These are phyloP conservation scores for Thamnaconus septentrionalis DNA, from an alignment of 2,113 vertebrate species.

Conservation along the genomic window DNA sequence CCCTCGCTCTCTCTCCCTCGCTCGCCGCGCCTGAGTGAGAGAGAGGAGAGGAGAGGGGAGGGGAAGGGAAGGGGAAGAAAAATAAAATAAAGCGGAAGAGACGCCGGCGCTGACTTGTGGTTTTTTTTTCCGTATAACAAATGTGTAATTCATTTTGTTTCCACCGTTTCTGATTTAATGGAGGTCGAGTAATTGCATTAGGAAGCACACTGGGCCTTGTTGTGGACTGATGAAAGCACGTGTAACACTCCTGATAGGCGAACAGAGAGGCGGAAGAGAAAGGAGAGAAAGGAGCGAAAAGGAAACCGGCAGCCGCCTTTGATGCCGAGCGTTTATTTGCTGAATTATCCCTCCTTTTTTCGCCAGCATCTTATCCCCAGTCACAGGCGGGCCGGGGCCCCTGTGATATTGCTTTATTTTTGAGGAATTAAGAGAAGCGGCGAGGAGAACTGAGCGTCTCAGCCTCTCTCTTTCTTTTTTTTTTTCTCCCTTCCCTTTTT, in stretches of 20 bases:
- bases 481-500: no score
- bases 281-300: conserved; percentile 50
- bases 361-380: conserved; percentile 73
- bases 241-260: conserved; percentile 76
- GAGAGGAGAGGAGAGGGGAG: no score
- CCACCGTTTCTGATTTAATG: conserved; percentile 77
- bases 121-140: conserved; percentile 58
- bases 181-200: conserved; percentile 77
- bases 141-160: conserved; percentile 75
- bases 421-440: conserved; percentile 79
- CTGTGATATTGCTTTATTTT: conserved; percentile 77
- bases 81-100: conserved; percentile 41
- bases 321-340: conserved; percentile 73
- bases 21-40: no score
- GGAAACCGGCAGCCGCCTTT: conserved; percentile 56
- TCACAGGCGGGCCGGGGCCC: conserved; percentile 68
- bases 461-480: no score
- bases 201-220: conserved; percentile 72
- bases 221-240: conserved; percentile 77
- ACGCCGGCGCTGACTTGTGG: conserved; percentile 64
- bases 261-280: conserved; percentile 56
- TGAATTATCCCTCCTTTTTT: conserved; percentile 72
- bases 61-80: conserved; percentile 4
- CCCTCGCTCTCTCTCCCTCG: conserved; percentile 2
- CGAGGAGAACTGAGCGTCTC: conserved; percentile 65